These are phyloP conservation scores for Aphrophora alni DNA, from an alignment of 2,888 invertebrate species.

Conservation along the genomic window DNA sequence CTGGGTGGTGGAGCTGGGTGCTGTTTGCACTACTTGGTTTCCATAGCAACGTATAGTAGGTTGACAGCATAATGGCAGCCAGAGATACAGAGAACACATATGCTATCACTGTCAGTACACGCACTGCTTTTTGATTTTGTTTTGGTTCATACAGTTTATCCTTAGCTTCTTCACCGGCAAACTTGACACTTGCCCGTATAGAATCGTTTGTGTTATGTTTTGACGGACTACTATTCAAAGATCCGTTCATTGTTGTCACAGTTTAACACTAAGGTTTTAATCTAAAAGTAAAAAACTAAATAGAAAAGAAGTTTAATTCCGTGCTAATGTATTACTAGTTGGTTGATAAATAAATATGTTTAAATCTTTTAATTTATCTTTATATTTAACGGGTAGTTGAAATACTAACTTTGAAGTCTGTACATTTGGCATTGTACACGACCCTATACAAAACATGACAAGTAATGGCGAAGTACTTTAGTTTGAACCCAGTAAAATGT, in stretches of 20 bases:
- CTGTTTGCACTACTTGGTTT: slow-evolving; percentile 57
- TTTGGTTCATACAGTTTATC: slow-evolving; percentile 81
- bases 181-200: slow-evolving; percentile 60
- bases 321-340: no score
- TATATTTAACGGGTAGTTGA: no score
- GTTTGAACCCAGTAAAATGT: no score
- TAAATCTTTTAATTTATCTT: no score
- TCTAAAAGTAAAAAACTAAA: no score
- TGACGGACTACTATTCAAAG: not conserved
- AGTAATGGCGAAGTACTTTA: no score
- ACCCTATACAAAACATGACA: no score
- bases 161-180: slow-evolving; percentile 69
- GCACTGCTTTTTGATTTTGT: slow-evolving; percentile 85
- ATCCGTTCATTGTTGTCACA: not conserved
- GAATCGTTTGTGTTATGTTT: not conserved
- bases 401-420: no score
- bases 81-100: slow-evolving; percentile 94
- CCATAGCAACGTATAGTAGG: slow-evolving; percentile 96
- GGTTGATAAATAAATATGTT: no score
- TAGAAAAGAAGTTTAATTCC: no score
- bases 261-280: no score
- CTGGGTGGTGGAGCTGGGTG: not conserved
- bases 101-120: slow-evolving; percentile 90
- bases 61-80: slow-evolving; percentile 90
- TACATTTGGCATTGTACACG: no score